Percentiles rank a stretch among this genome's conserved stretches.
Evolutionary conservation across 2,113 vertebrate genomes (phyloP).

Genomic region (Xenus cinereus): DNA sequence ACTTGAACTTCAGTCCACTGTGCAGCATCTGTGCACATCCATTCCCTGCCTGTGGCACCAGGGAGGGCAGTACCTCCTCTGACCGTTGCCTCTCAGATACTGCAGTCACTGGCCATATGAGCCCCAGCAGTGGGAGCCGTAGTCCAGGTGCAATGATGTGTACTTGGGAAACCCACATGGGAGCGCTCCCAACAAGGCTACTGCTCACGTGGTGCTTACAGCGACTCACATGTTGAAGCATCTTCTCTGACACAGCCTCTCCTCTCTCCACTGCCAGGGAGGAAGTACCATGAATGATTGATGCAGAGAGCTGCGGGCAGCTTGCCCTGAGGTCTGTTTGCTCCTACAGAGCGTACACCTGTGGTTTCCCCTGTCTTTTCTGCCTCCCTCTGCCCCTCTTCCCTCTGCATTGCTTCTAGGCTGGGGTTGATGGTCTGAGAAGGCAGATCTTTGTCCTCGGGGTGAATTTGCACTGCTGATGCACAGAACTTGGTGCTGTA

Average conservation of each 20-base stretch:
- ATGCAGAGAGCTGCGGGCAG: background rate
- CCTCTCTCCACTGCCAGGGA: background rate
- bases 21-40: background rate
- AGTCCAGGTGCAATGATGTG: background rate
- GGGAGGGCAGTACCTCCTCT: background rate
- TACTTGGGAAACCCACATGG: background rate
- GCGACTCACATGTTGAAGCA: background rate
- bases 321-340: background rate
- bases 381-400: background rate
- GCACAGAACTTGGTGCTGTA: background rate
- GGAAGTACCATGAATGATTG: background rate
- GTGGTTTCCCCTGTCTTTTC: background rate
- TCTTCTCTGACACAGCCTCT: background rate
- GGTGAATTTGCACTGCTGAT: background rate
- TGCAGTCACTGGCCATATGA: background rate
- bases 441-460: background rate
- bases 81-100: fast-evolving
- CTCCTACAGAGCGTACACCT: background rate
- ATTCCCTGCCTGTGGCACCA: background rate
- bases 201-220: background rate
- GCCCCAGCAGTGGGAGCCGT: background rate
- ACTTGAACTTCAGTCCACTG: background rate
- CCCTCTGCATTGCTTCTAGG: background rate
- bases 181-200: background rate
- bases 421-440: background rate